phyloP scores from a whole-genome alignment of 2,888 invertebrate genomes.

The Chrysolina haemoptera region DNA sequence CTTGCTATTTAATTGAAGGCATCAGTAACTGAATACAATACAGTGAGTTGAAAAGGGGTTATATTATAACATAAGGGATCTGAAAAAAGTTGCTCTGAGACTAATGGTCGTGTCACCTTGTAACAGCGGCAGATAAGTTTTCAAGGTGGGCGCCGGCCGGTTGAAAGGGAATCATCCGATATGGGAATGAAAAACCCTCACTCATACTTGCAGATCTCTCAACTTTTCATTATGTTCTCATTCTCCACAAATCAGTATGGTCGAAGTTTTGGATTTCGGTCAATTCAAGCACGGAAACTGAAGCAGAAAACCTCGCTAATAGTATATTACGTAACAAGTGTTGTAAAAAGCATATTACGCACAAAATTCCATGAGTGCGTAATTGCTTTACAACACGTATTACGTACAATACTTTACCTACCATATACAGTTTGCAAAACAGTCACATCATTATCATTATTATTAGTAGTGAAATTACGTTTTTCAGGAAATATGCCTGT shows the following conservation, averaged over 20 bases:
- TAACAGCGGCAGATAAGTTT: background rate
- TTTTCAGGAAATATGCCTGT: no score
- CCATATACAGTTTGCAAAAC: no score
- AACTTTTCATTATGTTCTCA: background rate
- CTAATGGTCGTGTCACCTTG: conserved; percentile 6
- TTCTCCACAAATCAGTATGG: background rate
- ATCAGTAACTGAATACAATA: conserved; percentile 11
- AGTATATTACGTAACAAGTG: no score
- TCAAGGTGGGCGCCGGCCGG: conserved; percentile 1
- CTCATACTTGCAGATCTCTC: background rate
- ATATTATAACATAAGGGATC: background rate
- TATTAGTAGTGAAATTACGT: no score
- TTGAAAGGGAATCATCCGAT: background rate
- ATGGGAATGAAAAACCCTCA: background rate
- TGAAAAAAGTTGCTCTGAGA: background rate
- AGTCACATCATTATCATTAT: no score
- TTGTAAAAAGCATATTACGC: no score
- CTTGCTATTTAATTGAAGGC: conserved; percentile 2
- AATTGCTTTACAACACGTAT: no score
- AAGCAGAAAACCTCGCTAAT: no score
- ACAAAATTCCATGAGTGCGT: no score
- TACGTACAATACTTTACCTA: no score
- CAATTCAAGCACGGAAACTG: no score
- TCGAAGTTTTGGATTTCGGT: no score
- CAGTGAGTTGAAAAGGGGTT: conserved; percentile 4